Evolutionary conservation across 1,140 invertebrate genomes (phyloP), one percentile per base, ranked within the genome.

Genomic region (Drosophila azteca): DNA sequence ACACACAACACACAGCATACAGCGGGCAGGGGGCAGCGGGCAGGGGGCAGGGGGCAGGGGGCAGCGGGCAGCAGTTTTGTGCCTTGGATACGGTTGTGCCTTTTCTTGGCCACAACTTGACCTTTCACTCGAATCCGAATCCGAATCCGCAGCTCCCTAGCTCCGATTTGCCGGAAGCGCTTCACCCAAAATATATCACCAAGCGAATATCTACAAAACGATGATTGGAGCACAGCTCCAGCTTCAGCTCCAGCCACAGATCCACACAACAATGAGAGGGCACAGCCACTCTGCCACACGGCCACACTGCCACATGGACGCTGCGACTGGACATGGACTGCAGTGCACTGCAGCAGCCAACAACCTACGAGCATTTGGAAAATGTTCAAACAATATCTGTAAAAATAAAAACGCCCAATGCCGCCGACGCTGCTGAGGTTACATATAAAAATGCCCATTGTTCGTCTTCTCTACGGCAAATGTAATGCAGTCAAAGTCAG

Each of bases 351-450:
- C 24, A 26, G 24, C 24, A 26, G 50, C 60, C 29, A n/a, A 31
- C 52, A 48, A 60, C 46, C 44, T 60, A 49, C 45, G 29, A 43
- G 39, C 41, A 57, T 45, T 54, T 74, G 48, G 54, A 59, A 83
- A 84, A 87, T 77, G 77, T 67, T 63, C 75, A 88, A 87, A 87
- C 83, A 87, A 87, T 87, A 88, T 87, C 83, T 87, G 83, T 87
- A 87, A 87, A 87, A 87, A 87, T 88, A 87, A 87, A 87, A 87
- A 87, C 83, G 83, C 83, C 83, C 83, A 87, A 87, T 79, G 79
- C 83, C 75, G 79, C 78, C 71, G 78, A 75, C 59, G 46, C 31
- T 46, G 55, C 31, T 41, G 41, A 49, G 20, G 41, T 63, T 48
- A 65, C 61, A 63, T 70, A 62, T 66, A 77, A 73, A 79, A 73